Base-by-base conservation (phyloP, 2,113 vertebrate species). In the Alosa alosa region DNA sequence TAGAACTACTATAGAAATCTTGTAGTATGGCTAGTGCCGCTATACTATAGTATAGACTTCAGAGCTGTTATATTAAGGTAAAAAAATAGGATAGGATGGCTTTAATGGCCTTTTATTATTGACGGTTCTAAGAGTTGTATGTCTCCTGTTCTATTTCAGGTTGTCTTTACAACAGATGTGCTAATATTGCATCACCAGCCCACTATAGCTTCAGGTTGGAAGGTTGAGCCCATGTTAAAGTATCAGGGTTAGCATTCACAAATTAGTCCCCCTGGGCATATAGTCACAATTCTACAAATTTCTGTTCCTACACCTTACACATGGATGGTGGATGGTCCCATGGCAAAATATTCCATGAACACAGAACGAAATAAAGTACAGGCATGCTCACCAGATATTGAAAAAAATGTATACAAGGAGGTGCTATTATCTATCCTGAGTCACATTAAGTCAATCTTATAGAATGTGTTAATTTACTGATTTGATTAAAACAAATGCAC, bases 251-350 rank as follows among this genome's bases (percentile, higher is more conserved):
- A 86, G 82, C 36, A 88, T 92, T 90, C 84, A 89, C 91, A 93
- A 94, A 93, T 91, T 50, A 94, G 90, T 91, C 91, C 93, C 93
- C 64, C 20, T 88, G 93, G 90, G 89, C 86, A 83, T 90, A 92
- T 90, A 92, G 89, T 64, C 2, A 52, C 87, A 82, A 22, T 75
- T 57, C 87, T 55, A 55, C 83, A 86, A 89, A 31, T 31, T 31
- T 31, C 31, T 31, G 31, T 31, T 31, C 31, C 31, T 31, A 31
- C 31, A 31, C 88, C 90, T 91, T 85, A 81, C 60, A 47, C 82
- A 72, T n/a, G n/a, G n/a, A n/a, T n/a, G n/a, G 85, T 52, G 31
- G 20, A 64, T 25, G 60, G 22, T 20, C 6, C 20, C 60, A 18
- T 22, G 60, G 60, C 22, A 64, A 64, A 64, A 22, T 4, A 64